phyloP scores from a whole-genome alignment of 2,113 vertebrate species.

The Thalassoma bifasciatum region DNA sequence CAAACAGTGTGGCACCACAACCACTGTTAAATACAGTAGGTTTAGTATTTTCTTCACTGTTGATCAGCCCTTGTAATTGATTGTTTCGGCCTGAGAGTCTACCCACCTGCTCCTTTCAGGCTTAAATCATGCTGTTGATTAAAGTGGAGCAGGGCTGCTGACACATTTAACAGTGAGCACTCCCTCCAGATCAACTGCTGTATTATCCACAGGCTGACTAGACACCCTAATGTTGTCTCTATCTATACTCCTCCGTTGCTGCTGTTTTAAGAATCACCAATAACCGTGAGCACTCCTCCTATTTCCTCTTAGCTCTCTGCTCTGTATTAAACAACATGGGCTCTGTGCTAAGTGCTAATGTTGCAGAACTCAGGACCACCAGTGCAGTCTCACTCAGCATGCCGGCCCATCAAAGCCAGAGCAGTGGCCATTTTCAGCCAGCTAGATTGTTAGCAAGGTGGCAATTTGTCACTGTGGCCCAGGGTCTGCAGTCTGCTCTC shows the following conservation, averaged over 20 bases:
- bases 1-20: conserved; percentile 29
- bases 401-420: conserved; percentile 77
- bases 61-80: conserved; percentile 70
- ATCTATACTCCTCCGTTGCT: conserved; percentile 36
- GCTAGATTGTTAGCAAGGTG: conserved; percentile 79
- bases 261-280: conserved; percentile 52
- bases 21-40: conserved; percentile 51
- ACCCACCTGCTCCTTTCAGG: conserved; percentile 57
- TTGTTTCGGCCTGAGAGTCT: conserved; percentile 60
- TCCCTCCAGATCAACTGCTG: conserved; percentile 29
- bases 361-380: conserved; percentile 78
- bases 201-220: conserved; percentile 57
- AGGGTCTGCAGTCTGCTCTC: conserved; percentile 70
- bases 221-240: conserved; percentile 62
- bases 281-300: conserved; percentile 25
- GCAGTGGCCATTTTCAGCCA: conserved; percentile 72
- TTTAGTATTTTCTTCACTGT: conserved; percentile 63
- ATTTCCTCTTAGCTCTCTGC: conserved; percentile 39
- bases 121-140: conserved; percentile 74
- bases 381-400: conserved; percentile 77
- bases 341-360: conserved; percentile 76
- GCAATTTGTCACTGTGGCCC: conserved; percentile 79
- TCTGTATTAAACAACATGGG: conserved; percentile 57
- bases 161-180: conserved; percentile 43
- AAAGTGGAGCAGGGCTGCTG: conserved; percentile 53